A percentile compares a stretch with the other conserved stretches of the same genome.
These are phyloP conservation scores for Drosophila nasuta DNA, from an alignment of 1,140 invertebrate genomes.

Conservation along the genomic window DNA sequence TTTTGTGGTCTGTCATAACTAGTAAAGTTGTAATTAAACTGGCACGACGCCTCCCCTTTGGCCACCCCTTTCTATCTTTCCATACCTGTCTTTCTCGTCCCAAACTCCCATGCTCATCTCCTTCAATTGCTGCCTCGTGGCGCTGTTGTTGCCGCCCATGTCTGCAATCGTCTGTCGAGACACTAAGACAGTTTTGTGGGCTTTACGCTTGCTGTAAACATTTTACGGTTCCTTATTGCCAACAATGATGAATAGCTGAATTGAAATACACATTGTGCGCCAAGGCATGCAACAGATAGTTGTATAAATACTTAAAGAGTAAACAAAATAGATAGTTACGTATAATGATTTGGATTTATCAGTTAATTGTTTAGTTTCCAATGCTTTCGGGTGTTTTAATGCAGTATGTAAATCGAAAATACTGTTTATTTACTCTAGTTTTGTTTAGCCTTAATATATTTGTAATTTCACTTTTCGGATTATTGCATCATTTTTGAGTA, in stretches of 20 bases:
- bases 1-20: constrained; percentile 71
- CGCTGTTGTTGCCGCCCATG: constrained; percentile 68
- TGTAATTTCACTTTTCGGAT: too few relatives aligned
- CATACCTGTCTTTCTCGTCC: not conserved
- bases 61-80: not conserved
- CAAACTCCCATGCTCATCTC: not conserved
- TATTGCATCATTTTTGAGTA: too few relatives aligned
- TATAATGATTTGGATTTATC: too few relatives aligned
- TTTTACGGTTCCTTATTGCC: constrained; percentile 76
- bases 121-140: constrained; percentile 28
- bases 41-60: constrained; percentile 33
- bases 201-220: constrained; percentile 65
- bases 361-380: too few relatives aligned
- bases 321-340: not conserved
- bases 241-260: constrained; percentile 42
- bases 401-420: too few relatives aligned
- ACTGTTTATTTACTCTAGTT: too few relatives aligned
- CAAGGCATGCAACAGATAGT: not conserved
- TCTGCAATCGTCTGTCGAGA: constrained; percentile 34
- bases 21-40: constrained; percentile 79
- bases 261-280: not conserved
- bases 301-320: not conserved
- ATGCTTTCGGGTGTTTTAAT: too few relatives aligned
- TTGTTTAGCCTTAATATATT: too few relatives aligned
- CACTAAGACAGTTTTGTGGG: constrained; percentile 68